phyloP scores from a whole-genome alignment of 1,140 invertebrate genomes.

The Solenopsis fugax region DNA sequence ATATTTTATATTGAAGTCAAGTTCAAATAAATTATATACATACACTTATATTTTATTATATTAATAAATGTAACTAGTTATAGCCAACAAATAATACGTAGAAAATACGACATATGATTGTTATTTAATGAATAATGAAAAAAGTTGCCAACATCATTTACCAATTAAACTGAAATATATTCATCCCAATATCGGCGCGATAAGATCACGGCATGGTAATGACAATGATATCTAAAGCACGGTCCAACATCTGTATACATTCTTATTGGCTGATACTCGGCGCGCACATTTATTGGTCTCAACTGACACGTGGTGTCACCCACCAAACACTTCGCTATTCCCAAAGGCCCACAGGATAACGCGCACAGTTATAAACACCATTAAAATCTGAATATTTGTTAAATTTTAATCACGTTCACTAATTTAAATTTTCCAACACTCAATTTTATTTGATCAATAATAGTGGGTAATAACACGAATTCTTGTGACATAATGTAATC shows the following conservation, averaged over 20 bases:
- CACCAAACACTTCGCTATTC: constrained; percentile 33
- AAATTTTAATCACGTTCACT: constrained; percentile 33
- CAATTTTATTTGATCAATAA: constrained; percentile 6
- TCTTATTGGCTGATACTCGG: constrained; percentile 69
- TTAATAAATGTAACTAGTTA: constrained; percentile 24
- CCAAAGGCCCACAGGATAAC: background rate
- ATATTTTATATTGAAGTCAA: too few relatives aligned
- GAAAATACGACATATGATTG: constrained; percentile 13
- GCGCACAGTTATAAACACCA: constrained; percentile 54
- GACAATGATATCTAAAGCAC: constrained; percentile 60
- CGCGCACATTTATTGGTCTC: constrained; percentile 69
- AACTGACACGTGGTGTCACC: constrained; percentile 72
- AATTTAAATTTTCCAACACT: background rate
- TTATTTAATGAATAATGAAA: background rate
- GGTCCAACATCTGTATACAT: constrained; percentile 71
- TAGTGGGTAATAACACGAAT: background rate
- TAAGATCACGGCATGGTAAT: constrained; percentile 63
- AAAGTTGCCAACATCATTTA: constrained; percentile 57
- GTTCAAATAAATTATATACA: too few relatives aligned
- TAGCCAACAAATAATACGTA: background rate
- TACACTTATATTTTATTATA: background rate
- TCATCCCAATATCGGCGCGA: constrained; percentile 45
- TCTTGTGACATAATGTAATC: constrained; percentile 12
- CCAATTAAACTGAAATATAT: constrained; percentile 53
- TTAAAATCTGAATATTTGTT: background rate